Conservation (phyloP, 2,888 invertebrate genomes). For the Acanthacorydalis orientalis region DNA sequence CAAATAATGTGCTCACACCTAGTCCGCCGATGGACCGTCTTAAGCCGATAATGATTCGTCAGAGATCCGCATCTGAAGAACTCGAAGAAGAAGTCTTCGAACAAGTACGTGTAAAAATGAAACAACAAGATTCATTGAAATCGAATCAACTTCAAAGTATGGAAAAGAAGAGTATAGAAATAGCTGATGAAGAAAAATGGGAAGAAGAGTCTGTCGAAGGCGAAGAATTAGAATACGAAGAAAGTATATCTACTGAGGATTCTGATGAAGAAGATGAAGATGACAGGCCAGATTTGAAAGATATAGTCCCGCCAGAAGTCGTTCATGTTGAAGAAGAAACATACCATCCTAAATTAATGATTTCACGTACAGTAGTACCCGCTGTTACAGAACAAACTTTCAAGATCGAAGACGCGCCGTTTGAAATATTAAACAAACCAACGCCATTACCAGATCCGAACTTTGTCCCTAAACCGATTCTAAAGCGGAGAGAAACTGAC, state of each 20-base stretch:
- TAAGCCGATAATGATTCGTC: slow-evolving; percentile 16
- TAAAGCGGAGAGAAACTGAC: slow-evolving; percentile 41
- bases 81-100: slow-evolving; percentile 22
- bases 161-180: slow-evolving; percentile 13
- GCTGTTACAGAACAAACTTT: slow-evolving; percentile 20
- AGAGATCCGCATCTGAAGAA: slow-evolving; percentile 22
- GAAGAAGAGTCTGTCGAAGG: slow-evolving; percentile 21
- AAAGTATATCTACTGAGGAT: slow-evolving; percentile 12
- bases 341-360: slow-evolving; percentile 47
- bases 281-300: slow-evolving; percentile 12
- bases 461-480: slow-evolving; percentile 62
- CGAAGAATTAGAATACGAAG: slow-evolving; percentile 8
- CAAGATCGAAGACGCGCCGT: slow-evolving; percentile 32
- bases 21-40: not conserved
- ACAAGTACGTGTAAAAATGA: slow-evolving; percentile 21
- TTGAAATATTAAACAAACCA: slow-evolving; percentile 40
- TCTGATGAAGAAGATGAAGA: slow-evolving; percentile 20
- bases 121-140: slow-evolving; percentile 18
- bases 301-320: slow-evolving; percentile 7
- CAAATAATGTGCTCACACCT: not conserved
- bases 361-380: slow-evolving; percentile 21
- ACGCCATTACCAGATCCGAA: slow-evolving; percentile 49
- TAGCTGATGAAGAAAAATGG: slow-evolving; percentile 28
- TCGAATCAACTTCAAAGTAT: slow-evolving; percentile 18
- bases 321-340: slow-evolving; percentile 41